Percentiles rank a stretch among this genome's conserved stretches.
Evolutionary conservation across 23 tunicate genomes (phyloP).

Genomic region (Clavelina lepadiformis): DNA sequence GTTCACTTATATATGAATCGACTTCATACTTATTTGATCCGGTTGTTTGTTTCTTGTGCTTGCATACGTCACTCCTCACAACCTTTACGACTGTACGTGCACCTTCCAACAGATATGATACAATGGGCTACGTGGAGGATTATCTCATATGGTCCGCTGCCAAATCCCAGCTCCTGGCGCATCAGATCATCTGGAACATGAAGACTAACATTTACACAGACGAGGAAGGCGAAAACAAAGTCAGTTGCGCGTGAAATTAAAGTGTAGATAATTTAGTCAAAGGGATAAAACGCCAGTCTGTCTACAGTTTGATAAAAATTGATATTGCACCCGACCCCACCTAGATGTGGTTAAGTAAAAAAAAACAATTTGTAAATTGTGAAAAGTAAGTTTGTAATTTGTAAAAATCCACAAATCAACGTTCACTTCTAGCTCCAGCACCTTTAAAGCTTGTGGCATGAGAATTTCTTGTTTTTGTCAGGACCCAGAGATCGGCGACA

Average conservation of each 20-base stretch:
- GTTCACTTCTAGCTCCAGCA: background rate
- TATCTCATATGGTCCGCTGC: slow-evolving; percentile 89
- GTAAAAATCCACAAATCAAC: background rate
- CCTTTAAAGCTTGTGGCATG: background rate
- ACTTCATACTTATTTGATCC: no score
- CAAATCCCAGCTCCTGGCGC: slow-evolving; percentile 89
- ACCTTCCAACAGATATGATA: slow-evolving; percentile 65
- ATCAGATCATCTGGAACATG: slow-evolving; percentile 99
- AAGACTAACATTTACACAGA: slow-evolving; percentile 88
- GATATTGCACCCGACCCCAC: background rate
- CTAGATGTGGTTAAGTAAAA: background rate
- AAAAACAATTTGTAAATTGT: background rate
- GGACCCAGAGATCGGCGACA: slow-evolving; percentile 98
- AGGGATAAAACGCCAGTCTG: no score
- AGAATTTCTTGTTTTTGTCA: background rate
- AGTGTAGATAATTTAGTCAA: no score
- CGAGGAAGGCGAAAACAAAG: slow-evolving; percentile 80
- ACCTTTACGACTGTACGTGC: background rate
- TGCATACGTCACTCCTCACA: no score
- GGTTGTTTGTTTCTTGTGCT: no score
- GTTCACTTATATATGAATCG: no score
- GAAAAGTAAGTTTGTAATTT: background rate
- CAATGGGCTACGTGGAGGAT: slow-evolving; percentile 89
- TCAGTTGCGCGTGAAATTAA: no score
- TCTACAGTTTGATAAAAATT: no score